Evolutionary conservation across 2,797 vertebrate species (phyloP), one percentile per base, ranked within the genome.

Genomic region (Poeciliopsis gracilis): DNA sequence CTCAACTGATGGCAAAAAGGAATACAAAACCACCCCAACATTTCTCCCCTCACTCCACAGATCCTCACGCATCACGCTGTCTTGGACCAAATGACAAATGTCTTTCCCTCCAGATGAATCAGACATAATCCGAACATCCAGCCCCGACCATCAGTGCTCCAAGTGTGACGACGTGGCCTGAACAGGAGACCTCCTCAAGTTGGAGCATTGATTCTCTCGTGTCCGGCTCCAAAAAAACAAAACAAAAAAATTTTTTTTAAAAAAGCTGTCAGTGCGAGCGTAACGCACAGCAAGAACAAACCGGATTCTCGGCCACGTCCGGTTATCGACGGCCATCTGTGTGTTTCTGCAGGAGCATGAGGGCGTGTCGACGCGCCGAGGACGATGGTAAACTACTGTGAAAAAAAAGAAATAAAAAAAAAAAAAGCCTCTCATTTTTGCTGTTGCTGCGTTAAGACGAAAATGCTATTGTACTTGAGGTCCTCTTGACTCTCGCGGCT

Each of bases 301-400:
- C 18, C 38, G 76, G 77, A 84, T 82, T 51, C 77, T 78, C 82
- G 73, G 74, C 83, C 85, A 86, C 86, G 87, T 78, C 77, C 81
- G 80, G 87, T 85, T 66, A 79, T 84, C 45, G 76, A 88, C 78
- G 77, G 83, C 78, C 83, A 87, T 83, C 83, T 88, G 88, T 75
- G 80, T 75, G 80, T 80, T 87, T 75, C 80, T 81, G 82, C 82
- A 84, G 85, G 83, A 84, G 85, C 78, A 85, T 87, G 89, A 82
- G 73, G 77, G 84, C 88, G 82, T 81, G 81, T 90, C 80, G 86
- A 71, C 80, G 88, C 90, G 90, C 83, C 90, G 66, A 87, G 75
- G 77, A 90, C 88, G 89, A 92, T 84, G 88, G 88, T 93, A 70
- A 77, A 87, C 89, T 93, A 92, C 93, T 93, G 91, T 95, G 91